Base-by-base conservation (phyloP, 2,888 invertebrate species). In the Volucella inanis region DNA sequence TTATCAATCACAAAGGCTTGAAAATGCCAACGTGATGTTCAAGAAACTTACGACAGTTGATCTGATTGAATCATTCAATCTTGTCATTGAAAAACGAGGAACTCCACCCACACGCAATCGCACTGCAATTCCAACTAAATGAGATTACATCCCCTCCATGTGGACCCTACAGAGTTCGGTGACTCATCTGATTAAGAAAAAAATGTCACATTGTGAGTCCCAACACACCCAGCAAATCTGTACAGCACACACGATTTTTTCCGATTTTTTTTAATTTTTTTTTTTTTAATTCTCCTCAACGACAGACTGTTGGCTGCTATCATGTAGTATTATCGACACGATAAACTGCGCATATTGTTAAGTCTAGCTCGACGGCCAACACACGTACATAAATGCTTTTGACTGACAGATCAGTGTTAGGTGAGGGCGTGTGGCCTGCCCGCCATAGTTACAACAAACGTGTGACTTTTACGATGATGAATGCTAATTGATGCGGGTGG, bases 331-430 rank as follows among this genome's bases (percentile, higher is more conserved):
- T 45, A 72, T 77, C 65, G 59, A 49, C 71, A 64, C 64, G 14
- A 64, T 38, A 67, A 82, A 77, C 77, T 67, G 78, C 68, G 78
- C 72, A 83, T 78, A 77, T 65, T 54, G 72, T 83, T 72, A 82
- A 43, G 39, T 76, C 45, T 50, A 59, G 43, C 41, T 57, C 50
- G 14, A 50, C 52, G 31, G 12, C 18, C 55, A 39, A 14, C 18
- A 57, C 75, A 75, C 41, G 65, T 74, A 50, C 18, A 55, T 55
- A 50, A 72, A 61, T 83, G 55, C 31, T 68, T 74, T 68, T 57
- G 67, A 74, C 45, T 68, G 83, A 83, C 50, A 12, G 72, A 83
- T 83, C 61, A 62, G 71, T 72, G 77, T 50, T 45, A 82, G 67
- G 54, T 39, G 78, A 62, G 50, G 83, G 83, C 79, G 83, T 72